Conservation (phyloP, 2,797 vertebrate species). For the Acanthurus tractus region DNA sequence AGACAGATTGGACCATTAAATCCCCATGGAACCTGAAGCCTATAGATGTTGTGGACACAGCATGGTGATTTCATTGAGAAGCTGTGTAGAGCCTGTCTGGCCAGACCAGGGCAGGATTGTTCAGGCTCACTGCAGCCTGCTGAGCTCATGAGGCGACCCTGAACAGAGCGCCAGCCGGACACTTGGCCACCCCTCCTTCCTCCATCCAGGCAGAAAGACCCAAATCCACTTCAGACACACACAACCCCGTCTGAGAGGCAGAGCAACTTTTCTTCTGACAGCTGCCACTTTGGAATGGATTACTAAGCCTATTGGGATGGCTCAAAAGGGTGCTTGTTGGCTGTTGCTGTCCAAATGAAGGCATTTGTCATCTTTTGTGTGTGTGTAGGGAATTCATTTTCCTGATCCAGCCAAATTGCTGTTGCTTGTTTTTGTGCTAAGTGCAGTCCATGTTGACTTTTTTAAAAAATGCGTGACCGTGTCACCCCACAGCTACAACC, state of each 20-base stretch:
- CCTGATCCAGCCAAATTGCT: slow-evolving; percentile 61
- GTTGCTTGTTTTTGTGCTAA: slow-evolving; percentile 45
- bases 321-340: slow-evolving; percentile 79
- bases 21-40: slow-evolving; percentile 73
- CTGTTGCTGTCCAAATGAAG: slow-evolving; percentile 79
- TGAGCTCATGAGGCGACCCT: slow-evolving; percentile 79
- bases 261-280: slow-evolving; percentile 87
- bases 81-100: slow-evolving; percentile 75
- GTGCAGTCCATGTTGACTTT: slow-evolving; percentile 40
- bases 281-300: slow-evolving; percentile 87
- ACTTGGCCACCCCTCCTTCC: slow-evolving; percentile 70
- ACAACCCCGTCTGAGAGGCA: slow-evolving; percentile 78
- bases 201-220: slow-evolving; percentile 72
- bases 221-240: slow-evolving; percentile 82
- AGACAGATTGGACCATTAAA: slow-evolving; percentile 64
- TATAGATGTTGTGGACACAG: slow-evolving; percentile 76
- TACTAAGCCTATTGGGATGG: slow-evolving; percentile 82
- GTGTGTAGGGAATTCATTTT: slow-evolving; percentile 65
- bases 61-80: slow-evolving; percentile 83
- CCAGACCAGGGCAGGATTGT: slow-evolving; percentile 81
- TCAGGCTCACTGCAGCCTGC: slow-evolving; percentile 83
- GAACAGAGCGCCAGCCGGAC: slow-evolving; percentile 80
- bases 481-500: not conserved
- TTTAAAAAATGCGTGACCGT: slow-evolving; percentile 28
- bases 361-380: slow-evolving; percentile 79